Conservation (phyloP, 2,888 invertebrate species). For the Camponotus fellah region DNA sequence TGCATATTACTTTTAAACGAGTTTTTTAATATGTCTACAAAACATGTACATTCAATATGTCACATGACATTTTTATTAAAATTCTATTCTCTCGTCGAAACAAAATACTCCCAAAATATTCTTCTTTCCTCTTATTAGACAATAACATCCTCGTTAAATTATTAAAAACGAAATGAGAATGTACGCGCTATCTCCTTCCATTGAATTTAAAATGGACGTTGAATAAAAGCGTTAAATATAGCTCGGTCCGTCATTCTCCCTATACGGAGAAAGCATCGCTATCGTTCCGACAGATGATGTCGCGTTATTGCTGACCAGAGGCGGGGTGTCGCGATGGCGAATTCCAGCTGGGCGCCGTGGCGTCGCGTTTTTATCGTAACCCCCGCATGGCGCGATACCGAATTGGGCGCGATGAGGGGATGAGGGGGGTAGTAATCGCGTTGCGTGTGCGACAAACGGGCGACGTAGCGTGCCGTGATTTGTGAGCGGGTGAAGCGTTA, state of each 20-base stretch:
- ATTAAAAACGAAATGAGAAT: background rate
- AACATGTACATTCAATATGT: background rate
- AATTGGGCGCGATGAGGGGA: slow-evolving; percentile 20
- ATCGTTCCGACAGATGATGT: slow-evolving; percentile 32
- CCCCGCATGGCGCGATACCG: slow-evolving; percentile 42
- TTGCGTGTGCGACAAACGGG: slow-evolving; percentile 27
- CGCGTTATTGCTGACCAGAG: slow-evolving; percentile 47
- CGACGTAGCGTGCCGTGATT: slow-evolving; percentile 77
- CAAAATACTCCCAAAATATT: background rate
- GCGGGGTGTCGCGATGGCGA: slow-evolving; percentile 15
- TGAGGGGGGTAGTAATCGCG: slow-evolving; percentile 35
- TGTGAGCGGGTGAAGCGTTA: slow-evolving; percentile 78
- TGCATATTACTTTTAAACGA: background rate
- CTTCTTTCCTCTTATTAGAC: background rate
- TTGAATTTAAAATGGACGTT: background rate
- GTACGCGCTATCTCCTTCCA: background rate
- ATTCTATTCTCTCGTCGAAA: too few species aligned
- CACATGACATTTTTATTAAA: background rate
- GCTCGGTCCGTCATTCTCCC: background rate
- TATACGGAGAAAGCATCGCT: slow-evolving; percentile 20
- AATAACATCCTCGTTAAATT: background rate
- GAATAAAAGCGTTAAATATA: background rate
- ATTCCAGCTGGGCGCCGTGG: slow-evolving; percentile 53
- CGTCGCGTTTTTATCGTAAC: slow-evolving; percentile 57
- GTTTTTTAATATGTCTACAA: background rate